A percentile compares a stretch with the other conserved stretches of the same genome.
phyloP scores from a whole-genome alignment of 2,888 invertebrate genomes.

The Machimus rusticus region DNA sequence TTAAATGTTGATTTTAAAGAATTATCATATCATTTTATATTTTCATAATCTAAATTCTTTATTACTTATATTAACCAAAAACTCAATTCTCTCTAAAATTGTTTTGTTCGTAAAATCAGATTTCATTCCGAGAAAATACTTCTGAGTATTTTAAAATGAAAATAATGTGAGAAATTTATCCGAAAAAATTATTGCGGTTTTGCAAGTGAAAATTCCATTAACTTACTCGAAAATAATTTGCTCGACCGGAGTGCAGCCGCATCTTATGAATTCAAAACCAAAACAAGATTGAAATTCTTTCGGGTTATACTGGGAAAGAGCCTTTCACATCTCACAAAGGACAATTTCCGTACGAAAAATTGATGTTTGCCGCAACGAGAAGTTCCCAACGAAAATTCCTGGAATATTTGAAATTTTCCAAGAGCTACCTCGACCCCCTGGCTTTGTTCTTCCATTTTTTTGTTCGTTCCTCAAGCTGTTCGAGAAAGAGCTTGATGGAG shows the following conservation, averaged over 20 bases:
- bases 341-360: slow-evolving; percentile 5
- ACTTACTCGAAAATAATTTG: background rate
- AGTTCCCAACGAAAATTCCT: slow-evolving; percentile 6
- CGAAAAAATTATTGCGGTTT: background rate
- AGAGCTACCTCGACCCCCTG: background rate
- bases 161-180: background rate
- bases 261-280: background rate
- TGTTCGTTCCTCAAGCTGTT: background rate
- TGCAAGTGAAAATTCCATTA: background rate
- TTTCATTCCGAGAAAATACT: background rate
- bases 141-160: background rate
- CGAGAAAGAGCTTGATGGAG: background rate
- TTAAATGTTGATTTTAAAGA: no score
- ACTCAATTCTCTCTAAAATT: background rate
- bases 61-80: background rate
- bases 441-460: background rate
- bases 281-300: slow-evolving; percentile 16
- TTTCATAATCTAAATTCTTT: background rate
- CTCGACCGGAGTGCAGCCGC: background rate
- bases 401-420: background rate
- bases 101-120: background rate
- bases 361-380: background rate
- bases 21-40: background rate
- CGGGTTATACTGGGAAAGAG: background rate
- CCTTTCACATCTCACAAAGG: slow-evolving; percentile 25